Evolutionary conservation across 2,888 invertebrate species (phyloP).

Genomic region (Pristionchus mayeri): DNA sequence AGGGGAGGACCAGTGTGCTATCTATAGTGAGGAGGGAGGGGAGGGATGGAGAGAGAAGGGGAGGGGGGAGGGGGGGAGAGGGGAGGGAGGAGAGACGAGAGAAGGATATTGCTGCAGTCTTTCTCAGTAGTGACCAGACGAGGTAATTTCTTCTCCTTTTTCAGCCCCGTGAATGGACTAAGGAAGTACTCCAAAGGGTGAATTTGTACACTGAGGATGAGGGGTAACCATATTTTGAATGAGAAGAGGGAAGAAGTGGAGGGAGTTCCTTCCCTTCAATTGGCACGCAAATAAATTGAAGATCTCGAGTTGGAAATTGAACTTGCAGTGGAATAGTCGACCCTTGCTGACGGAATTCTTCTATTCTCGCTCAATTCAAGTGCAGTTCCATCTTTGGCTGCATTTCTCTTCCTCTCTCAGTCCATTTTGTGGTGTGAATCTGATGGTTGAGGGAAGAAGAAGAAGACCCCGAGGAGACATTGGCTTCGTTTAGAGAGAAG

Average conservation of each 20-base stretch:
- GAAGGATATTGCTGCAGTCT: conserved; percentile 14
- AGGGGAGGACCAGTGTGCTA: conserved; percentile 37
- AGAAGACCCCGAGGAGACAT: conserved; percentile 33
- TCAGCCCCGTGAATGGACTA: not conserved
- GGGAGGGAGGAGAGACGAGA: not conserved
- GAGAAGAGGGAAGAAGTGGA: conserved; percentile 2
- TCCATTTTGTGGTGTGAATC: conserved; percentile 25
- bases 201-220: too few relatives aligned
- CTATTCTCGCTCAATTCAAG: not conserved
- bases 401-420: not conserved
- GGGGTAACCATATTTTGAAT: conserved; percentile 1
- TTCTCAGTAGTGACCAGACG: not conserved
- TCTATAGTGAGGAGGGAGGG: conserved; percentile 12
- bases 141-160: not conserved
- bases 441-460: not conserved
- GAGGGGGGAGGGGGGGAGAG: conserved; percentile 1
- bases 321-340: not conserved
- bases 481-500: conserved; percentile 40
- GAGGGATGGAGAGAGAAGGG: conserved; percentile 9
- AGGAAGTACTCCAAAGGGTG: not conserved
- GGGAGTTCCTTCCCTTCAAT: not conserved
- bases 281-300: not conserved
- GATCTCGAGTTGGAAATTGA: not conserved
- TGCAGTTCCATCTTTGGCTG: not conserved
- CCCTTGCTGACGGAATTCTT: too few relatives aligned